Conservation (phyloP, 64 coral and sea anemone species). For the Montipora foliosa region DNA sequence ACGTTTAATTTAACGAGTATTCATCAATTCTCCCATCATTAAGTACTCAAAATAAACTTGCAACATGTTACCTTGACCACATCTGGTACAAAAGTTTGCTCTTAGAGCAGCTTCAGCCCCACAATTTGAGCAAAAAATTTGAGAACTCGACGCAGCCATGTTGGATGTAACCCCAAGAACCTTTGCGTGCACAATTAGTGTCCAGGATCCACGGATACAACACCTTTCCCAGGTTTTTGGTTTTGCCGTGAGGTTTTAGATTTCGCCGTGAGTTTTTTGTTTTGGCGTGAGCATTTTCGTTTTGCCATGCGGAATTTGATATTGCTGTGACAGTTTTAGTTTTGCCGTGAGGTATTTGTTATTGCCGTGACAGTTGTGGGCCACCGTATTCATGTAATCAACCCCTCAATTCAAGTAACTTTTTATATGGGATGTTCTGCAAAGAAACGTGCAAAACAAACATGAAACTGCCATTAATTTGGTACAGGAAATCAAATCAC, state of each 20-base stretch:
- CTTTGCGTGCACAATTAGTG: neutral
- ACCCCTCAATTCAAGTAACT: too few species aligned
- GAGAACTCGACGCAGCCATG: neutral
- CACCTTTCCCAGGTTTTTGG: neutral
- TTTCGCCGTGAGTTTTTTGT: neutral
- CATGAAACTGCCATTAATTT: too few species aligned
- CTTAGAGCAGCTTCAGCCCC: neutral
- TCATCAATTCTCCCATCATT: constrained; percentile 11
- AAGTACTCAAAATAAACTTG: neutral
- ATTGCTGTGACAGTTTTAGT: constrained; percentile 2
- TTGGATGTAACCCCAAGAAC: neutral
- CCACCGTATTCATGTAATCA: too few species aligned
- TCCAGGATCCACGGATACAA: neutral
- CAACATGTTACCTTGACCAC: too few species aligned
- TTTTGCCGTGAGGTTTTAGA: constrained; percentile 14
- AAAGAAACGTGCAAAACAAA: too few species aligned
- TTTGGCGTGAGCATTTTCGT: constrained; percentile 21
- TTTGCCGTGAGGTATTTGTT: neutral
- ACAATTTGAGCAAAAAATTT: constrained; percentile 53
- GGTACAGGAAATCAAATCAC: too few species aligned
- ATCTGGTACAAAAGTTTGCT: constrained; percentile 20
- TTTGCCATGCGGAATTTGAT: constrained; percentile 4
- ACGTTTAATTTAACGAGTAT: neutral
- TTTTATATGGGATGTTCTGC: too few species aligned
- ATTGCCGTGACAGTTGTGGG: neutral